Base-by-base conservation (phyloP, 2,888 invertebrate genomes). In the Syritta pipiens region DNA sequence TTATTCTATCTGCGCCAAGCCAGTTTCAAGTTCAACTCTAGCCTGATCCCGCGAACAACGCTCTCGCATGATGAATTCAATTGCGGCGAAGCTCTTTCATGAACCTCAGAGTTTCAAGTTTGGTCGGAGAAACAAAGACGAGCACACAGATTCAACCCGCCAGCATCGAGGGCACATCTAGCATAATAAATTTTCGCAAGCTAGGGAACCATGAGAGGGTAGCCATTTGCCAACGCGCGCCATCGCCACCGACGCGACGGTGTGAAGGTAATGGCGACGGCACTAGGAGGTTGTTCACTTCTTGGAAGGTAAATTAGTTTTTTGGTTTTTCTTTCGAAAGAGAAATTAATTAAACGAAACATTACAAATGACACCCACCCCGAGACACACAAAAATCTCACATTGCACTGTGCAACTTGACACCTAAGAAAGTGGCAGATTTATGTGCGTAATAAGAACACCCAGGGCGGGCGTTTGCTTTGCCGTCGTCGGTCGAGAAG, bases 281-380 rank as follows among this genome's bases (percentile, higher is more conserved):
- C 37, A 26, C 12, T 59, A 42, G 9, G 67, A 79, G 79, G 79
- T 79, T 79, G 44, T 68, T 74, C 48, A 74, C 79, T 74, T 68
- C 74, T 62, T 12, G 9, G 62, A 74, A 74, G 68, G 79, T 79
- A 74, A 79, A 79, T 79, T 79, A 79, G 67, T 68, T 74, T 59
- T 42, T 35, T 32, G 63, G 40, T 42, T 55, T 67, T 53, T 46
- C 46, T 59, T 63, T 35, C 10, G 17, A 60, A 79, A 67, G 55
- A 49, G 77, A 79, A 72, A 79, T 79, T 79, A 79, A 79, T 79
- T 79, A 74, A 79, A 79, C 67, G 62, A 79, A 79, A 79, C 76
- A 76, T 76, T 79, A 79, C 79, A 79, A 74, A 79, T 74, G 74
- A 79, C 79, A 79, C 79, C 79, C 79, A 79, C 74, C 57, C 60